A percentile compares a stretch with the other conserved stretches of the same genome.
These are phyloP conservation scores for Cryptophagus acutangulus DNA, from an alignment of 2,888 invertebrate species.

Conservation along the genomic window DNA sequence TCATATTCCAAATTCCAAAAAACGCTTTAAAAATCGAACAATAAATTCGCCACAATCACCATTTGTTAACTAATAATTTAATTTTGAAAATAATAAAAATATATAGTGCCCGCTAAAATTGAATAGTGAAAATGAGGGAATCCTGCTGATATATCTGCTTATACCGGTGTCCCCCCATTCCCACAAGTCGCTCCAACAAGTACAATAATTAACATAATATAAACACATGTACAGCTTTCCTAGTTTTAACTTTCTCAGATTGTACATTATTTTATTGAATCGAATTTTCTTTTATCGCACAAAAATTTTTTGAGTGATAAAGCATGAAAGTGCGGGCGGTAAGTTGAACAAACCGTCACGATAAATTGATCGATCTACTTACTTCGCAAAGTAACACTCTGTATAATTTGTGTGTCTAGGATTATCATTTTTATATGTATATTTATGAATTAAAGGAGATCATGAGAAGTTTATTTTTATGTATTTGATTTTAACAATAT, in stretches of 20 bases:
- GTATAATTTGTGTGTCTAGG: no score
- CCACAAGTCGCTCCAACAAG: neutral
- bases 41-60: neutral
- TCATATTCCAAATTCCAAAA: neutral
- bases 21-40: neutral
- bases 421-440: no score
- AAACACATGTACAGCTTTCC: constrained; percentile 1
- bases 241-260: constrained; percentile 1
- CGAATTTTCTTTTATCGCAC: no score
- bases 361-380: no score
- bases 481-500: no score
- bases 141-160: constrained; percentile 1
- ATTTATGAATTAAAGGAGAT: no score
- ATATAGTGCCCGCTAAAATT: neutral
- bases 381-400: no score
- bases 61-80: neutral
- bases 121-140: constrained; percentile 1
- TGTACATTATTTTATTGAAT: no score
- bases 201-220: constrained; percentile 1
- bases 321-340: no score
- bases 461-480: no score
- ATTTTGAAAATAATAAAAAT: neutral
- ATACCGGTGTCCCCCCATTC: neutral
- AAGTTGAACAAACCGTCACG: no score
- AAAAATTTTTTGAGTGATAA: no score